Conservation (phyloP, 2,113 vertebrate genomes). For the Aramus guarauna region DNA sequence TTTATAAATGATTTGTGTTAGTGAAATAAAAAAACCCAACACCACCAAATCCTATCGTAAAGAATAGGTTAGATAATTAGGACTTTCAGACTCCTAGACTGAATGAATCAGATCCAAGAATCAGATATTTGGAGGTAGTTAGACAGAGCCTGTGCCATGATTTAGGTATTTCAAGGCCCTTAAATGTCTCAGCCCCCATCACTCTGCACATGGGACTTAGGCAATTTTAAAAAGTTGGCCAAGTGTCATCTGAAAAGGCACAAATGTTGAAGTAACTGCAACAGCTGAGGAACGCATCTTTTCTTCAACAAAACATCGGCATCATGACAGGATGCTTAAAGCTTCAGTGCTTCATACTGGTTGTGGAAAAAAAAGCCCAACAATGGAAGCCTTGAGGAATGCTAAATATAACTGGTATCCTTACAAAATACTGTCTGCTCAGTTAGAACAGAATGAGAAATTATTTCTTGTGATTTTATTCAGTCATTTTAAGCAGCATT, state of each 20-base stretch:
- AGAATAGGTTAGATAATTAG: neutral
- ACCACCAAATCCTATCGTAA: neutral
- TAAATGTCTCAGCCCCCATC: neutral
- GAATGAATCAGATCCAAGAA: conserved; percentile 21
- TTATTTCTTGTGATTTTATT: conserved; percentile 13
- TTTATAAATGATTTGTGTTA: neutral
- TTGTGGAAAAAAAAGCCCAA: neutral
- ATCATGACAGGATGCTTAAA: conserved; percentile 31
- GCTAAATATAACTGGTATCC: conserved; percentile 38
- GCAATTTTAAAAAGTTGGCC: neutral
- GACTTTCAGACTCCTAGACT: neutral
- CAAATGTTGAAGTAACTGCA: conserved; percentile 27
- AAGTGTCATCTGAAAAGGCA: conserved; percentile 37
- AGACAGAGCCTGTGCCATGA: neutral
- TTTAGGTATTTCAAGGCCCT: neutral
- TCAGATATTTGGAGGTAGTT: neutral
- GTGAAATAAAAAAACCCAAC: neutral
- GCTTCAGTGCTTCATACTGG: conserved; percentile 30
- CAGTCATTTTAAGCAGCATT: neutral
- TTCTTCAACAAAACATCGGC: neutral
- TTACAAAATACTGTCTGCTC: neutral
- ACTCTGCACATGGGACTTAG: neutral
- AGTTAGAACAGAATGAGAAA: neutral
- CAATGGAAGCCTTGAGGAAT: conserved; percentile 36
- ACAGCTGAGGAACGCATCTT: conserved; percentile 6